Percentiles rank a stretch among this genome's conserved stretches.
Evolutionary conservation across 2,888 invertebrate genomes (phyloP).

Genomic region (Tipula helvola): DNA sequence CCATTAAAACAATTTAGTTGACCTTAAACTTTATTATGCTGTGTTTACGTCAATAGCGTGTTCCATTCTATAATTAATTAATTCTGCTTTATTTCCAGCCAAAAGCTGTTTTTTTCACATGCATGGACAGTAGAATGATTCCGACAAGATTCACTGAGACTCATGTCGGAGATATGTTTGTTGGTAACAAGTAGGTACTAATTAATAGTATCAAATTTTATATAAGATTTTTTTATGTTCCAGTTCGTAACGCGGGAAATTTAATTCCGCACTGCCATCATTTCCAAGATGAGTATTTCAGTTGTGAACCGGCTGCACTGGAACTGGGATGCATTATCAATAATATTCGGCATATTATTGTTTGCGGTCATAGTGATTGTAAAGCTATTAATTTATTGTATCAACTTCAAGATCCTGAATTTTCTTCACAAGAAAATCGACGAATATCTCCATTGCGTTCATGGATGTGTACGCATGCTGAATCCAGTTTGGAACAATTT

Average conservation of each 20-base stretch:
- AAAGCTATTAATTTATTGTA: conserved; percentile 94
- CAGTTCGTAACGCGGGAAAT: conserved; percentile 94
- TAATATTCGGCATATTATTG: conserved; percentile 81
- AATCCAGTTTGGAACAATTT: conserved; percentile 70
- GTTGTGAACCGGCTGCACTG: conserved; percentile 90
- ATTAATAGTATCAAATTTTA: background rate
- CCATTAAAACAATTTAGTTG: background rate
- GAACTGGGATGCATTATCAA: conserved; percentile 90
- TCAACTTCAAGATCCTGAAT: conserved; percentile 63
- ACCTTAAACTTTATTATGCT: background rate
- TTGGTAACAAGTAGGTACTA: conserved; percentile 51
- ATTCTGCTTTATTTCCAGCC: conserved; percentile 53
- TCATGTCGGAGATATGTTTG: conserved; percentile 95
- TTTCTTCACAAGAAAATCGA: conserved; percentile 54
- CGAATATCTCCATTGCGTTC: conserved; percentile 77
- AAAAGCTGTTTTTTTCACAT: conserved; percentile 92
- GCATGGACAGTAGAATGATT: conserved; percentile 96
- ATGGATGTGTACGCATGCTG: conserved; percentile 83
- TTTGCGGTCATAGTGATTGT: conserved; percentile 96
- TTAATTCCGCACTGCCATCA: conserved; percentile 85
- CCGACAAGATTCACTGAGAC: conserved; percentile 92
- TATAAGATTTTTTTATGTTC: conserved; percentile 23
- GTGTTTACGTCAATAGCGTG: background rate
- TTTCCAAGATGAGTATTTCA: conserved; percentile 73
- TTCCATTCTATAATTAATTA: conserved; percentile 19